Evolutionary conservation across 2,888 invertebrate species (phyloP), one percentile per base, ranked within the genome.

Genomic region (Pediacus dermestoides): DNA sequence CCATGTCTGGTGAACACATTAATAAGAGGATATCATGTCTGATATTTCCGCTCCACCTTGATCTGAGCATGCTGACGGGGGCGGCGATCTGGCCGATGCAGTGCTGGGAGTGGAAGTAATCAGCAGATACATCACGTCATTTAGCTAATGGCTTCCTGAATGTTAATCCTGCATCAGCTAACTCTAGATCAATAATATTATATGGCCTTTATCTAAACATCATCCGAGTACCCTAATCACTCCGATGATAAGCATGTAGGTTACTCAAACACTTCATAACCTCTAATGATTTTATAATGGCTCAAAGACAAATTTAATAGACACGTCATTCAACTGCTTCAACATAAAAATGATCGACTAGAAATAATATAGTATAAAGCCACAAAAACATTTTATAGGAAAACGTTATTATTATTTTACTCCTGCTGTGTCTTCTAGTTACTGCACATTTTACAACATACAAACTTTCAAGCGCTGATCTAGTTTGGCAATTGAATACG

Each of bases 131-230:
- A 65, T 67, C 67, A 68, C 64, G 66, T 69, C 70, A 68, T 70
- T 69, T 68, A 63, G 67, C 67, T 70, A 68, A 70, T 69, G 68
- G 68, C 65, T 68, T 69, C 68, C 68, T 67, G 65, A 66, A 68
- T 67, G 65, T 59, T 70, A 69, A 70, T 69, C 66, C 67, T 49
- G 56, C 57, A 59, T 60, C 58, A 53, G 52, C 49, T 41, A 40
- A 42, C 25, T 30, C 16, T 18, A 39, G 46, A 48, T 47, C 42
- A 38, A 42, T 43, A 47, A 47, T 50, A 47, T 43, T 35, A 34
- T 16, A 10, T 18, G 39, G 41, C 40, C 39, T 47, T 45, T 47
- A 50, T 50, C 50, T 39, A 37, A 30, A 39, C 40, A 32, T 31
- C 39, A 39, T 34, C 34, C 39, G 32, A 39, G 34, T 15, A 10